Conservation (phyloP, 2,888 invertebrate genomes). For the Meiosimyza decipiens region DNA sequence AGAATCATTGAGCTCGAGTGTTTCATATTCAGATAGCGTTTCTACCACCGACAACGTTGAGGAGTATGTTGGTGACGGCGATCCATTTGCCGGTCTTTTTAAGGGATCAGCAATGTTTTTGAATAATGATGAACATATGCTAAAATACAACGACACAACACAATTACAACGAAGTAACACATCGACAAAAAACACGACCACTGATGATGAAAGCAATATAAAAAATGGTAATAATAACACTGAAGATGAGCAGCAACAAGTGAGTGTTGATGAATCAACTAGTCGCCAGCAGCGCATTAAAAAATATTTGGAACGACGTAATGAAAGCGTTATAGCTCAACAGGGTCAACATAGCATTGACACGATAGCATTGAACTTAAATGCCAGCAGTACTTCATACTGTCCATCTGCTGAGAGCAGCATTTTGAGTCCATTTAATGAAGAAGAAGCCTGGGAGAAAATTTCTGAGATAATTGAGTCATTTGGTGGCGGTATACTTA, state of each 20-base stretch:
- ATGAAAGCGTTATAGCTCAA: constrained; percentile 53
- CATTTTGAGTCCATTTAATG: constrained; percentile 88
- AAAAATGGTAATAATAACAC: no score
- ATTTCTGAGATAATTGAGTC: constrained; percentile 96
- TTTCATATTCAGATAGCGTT: constrained; percentile 80
- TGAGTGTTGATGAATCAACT: neutral
- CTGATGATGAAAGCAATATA: no score
- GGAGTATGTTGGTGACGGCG: constrained; percentile 82
- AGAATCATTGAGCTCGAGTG: constrained; percentile 79
- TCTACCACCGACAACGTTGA: constrained; percentile 82
- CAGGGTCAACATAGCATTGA: constrained; percentile 48
- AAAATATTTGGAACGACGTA: constrained; percentile 68
- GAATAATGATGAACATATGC: neutral
- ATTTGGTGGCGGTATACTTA: constrained; percentile 85
- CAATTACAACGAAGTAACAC: constrained; percentile 1
- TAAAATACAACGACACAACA: no score
- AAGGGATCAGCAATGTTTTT: constrained; percentile 76
- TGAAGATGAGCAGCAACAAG: no score
- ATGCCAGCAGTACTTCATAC: constrained; percentile 55
- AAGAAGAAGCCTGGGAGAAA: constrained; percentile 93
- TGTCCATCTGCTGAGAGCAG: constrained; percentile 60
- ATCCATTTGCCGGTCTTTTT: constrained; percentile 85
- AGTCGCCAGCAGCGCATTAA: constrained; percentile 67
- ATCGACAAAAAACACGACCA: no score
- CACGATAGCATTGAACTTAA: constrained; percentile 59